Evolutionary conservation across 2,113 vertebrate genomes (phyloP).

Genomic region (Steatornis caripensis): DNA sequence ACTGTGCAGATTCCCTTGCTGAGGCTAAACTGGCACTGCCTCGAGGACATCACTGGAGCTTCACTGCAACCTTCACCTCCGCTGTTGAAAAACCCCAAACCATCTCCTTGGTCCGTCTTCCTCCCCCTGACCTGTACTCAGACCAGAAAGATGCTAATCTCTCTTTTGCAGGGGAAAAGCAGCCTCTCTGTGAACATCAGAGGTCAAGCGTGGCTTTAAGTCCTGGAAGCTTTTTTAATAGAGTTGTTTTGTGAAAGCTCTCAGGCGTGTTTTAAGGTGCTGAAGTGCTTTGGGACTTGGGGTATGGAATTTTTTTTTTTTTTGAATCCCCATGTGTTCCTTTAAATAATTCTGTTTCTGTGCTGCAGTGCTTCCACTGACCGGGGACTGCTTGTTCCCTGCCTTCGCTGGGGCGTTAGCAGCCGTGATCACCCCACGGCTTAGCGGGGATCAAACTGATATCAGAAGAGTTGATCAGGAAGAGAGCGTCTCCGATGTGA

Average conservation of each 20-base stretch:
- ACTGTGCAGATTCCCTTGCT: neutral
- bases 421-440: neutral
- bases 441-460: neutral
- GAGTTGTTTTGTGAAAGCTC: neutral
- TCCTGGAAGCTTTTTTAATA: neutral
- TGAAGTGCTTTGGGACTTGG: neutral
- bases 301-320: neutral
- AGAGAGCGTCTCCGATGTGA: neutral
- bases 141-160: neutral
- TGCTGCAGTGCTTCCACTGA: neutral
- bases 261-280: neutral
- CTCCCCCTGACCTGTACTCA: neutral
- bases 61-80: neutral
- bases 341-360: neutral
- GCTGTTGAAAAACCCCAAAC: neutral
- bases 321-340: neutral
- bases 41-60: neutral
- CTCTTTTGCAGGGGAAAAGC: neutral
- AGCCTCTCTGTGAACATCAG: neutral
- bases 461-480: neutral
- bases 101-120: neutral
- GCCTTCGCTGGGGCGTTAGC: neutral
- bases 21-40: neutral
- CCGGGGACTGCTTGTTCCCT: neutral
- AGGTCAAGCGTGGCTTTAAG: neutral